phyloP scores from a whole-genome alignment of 2,797 vertebrate genomes.

The Darevskia nairensis region DNA sequence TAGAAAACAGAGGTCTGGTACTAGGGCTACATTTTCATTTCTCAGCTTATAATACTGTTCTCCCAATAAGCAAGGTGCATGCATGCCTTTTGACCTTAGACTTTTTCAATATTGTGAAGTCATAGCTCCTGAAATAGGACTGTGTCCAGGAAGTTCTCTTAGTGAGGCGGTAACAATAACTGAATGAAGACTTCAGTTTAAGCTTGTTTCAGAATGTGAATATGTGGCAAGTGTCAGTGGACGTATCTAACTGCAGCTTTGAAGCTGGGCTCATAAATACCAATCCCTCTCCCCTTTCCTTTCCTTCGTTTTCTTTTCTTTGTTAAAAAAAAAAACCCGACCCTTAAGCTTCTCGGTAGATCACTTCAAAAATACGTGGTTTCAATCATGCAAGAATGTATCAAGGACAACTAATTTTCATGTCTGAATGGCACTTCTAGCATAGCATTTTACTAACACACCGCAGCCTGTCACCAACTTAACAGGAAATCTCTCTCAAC shows the following conservation, averaged over 20 bases:
- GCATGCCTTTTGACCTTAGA: not conserved
- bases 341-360: not conserved
- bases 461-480: constrained; percentile 14
- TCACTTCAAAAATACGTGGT: not conserved
- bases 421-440: not conserved
- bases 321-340: not conserved
- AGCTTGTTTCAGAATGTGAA: constrained; percentile 4
- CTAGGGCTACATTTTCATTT: not conserved
- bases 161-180: not conserved
- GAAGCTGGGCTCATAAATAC: not conserved
- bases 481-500: constrained; percentile 30
- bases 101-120: not conserved
- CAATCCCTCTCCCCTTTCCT: not conserved
- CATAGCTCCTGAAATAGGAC: not conserved
- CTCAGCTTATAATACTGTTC: not conserved
- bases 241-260: not conserved
- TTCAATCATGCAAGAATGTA: not conserved
- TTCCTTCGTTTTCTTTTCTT: no score
- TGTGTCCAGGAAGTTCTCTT: not conserved
- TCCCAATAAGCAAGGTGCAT: not conserved
- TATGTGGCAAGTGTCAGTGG: not conserved
- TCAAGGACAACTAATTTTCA: constrained; percentile 18
- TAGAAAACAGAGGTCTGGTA: not conserved
- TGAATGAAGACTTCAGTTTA: not conserved
- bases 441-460: constrained; percentile 18